Conservation (phyloP, 2,888 invertebrate genomes). For the Drosophila yooni region DNA sequence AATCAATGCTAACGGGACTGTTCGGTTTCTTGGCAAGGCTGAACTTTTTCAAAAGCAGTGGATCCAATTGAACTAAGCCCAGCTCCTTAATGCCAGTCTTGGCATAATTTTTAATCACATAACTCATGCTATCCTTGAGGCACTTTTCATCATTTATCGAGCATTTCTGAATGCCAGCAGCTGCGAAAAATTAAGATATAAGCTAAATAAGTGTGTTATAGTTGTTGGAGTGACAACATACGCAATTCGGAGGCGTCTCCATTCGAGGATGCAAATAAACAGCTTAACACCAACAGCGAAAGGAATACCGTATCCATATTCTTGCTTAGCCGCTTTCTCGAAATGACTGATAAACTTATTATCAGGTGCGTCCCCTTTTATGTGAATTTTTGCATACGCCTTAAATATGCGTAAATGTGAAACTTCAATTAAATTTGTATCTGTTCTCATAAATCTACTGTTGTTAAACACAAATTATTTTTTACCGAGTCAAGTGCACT, state of each 20-base stretch:
- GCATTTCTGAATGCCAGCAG: constrained; percentile 62
- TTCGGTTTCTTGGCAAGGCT: constrained; percentile 70
- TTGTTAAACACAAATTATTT: constrained; percentile 52
- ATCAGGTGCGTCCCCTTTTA: constrained; percentile 45
- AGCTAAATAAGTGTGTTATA: neutral
- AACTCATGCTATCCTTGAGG: constrained; percentile 45
- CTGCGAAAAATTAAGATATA: constrained; percentile 23
- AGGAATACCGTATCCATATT: constrained; percentile 28
- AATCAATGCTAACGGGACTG: constrained; percentile 82
- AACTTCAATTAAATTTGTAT: constrained; percentile 37
- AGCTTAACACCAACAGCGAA: constrained; percentile 31
- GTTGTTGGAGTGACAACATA: constrained; percentile 28
- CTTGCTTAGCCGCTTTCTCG: constrained; percentile 1
- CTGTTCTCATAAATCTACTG: constrained; percentile 10
- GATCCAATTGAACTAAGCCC: constrained; percentile 79
- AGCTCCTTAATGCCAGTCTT: constrained; percentile 74
- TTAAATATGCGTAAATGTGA: constrained; percentile 32
- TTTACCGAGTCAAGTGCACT: constrained; percentile 30
- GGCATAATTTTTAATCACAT: constrained; percentile 53
- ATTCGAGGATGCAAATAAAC: constrained; percentile 10
- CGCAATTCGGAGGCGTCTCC: constrained; percentile 47
- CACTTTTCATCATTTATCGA: constrained; percentile 59
- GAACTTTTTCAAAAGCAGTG: constrained; percentile 77
- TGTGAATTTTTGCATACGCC: constrained; percentile 27
- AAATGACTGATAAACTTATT: constrained; percentile 43